Base-by-base conservation (phyloP, 2,113 vertebrate species). In the Aspidoscelis tigris region DNA sequence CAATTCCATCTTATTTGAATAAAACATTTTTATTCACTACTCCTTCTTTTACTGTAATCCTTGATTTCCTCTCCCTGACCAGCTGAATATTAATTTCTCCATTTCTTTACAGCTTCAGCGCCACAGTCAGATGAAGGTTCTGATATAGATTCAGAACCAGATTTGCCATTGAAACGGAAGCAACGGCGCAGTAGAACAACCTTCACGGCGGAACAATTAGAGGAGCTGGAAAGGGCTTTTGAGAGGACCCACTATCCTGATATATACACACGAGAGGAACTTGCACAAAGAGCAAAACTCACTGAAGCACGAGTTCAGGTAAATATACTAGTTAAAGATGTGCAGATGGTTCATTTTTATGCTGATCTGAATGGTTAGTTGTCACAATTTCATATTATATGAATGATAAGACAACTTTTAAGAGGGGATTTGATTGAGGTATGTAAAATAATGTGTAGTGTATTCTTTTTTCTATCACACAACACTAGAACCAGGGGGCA, bases 171-270 rank as follows among this genome's bases (percentile, higher is more conserved):
- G 20, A 99, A 99, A 95, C 96, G 99, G 93, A 99, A 99, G 92
- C 99, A 99, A 92, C 97, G 99, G 1, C 96, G 99, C 53, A 99
- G 98, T 87, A 96, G 99, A 26, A 99, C 99, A 80, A 99, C 99
- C 66, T 99, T 99, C 93, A 99, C 98, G 0, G 98, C 99, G 0
- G 99, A 99, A 84, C 99, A 99, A 89, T 96, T 99, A 80, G 99
- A 99, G 90, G 98, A 99, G 86, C 95, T 99, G 92, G 99, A 99
- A 88, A 95, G 98, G 44, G 98, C 99, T 78, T 99, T 99, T 11
- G 99, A 99, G 89, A 97, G 99, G 88, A 99, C 99, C 11, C 99
- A 99, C 88, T 99, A 99, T 90, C 99, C 99, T 0, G 99, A 99
- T 87, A 99, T 99, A 90, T 99, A 99, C 87, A 99, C 99, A 0